Base-by-base conservation (phyloP, 2,888 invertebrate genomes). In the Rhagium mordax region DNA sequence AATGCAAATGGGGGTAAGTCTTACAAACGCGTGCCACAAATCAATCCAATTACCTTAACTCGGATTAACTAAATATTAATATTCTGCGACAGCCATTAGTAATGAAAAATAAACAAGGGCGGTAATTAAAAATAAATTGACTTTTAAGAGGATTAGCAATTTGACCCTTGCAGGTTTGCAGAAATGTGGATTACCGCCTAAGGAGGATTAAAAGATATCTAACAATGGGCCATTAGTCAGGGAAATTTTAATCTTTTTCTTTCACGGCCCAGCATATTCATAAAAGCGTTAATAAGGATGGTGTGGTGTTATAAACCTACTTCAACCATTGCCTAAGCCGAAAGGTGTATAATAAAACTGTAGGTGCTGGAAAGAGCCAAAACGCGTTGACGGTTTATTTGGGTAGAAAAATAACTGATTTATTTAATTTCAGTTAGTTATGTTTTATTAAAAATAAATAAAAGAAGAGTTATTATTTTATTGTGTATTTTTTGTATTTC, bases 1-100 rank as follows among this genome's bases (percentile, higher is more conserved):
- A 79, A 85, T 90, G 75, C 89, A 91, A 82, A 90, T 91, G 88
- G 87, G 88, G 78, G 92, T 92, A 80, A 86, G 89, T 29, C 13
- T 41, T 49, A 20, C 3, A 20, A 8, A 27, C 24, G 4, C 4
- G 10, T 55, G n/a, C n/a, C n/a, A n/a, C n/a, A n/a, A n/a, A n/a
- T n/a, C n/a, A n/a, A n/a, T n/a, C n/a, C n/a, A n/a, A n/a, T 24
- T 24, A 24, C 6, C 6, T 24, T 24, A 24, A 24, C n/a, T 15
- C 16, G 1, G 2, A 48, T 15, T n/a, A 5, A n/a, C 16, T n/a
- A 5, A 48, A 48, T 15, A 48, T 48, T 48, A n/a, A 48, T 16
- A 48, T 48, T 48, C n/a, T 6, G 5, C 6, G 15, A n/a, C 5
- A 1, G 8, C 6, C 20, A 13, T 87, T 27, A 55, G 55, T 16